Evolutionary conservation across 1,140 invertebrate genomes (phyloP).

Genomic region (Holotrichia oblita): DNA sequence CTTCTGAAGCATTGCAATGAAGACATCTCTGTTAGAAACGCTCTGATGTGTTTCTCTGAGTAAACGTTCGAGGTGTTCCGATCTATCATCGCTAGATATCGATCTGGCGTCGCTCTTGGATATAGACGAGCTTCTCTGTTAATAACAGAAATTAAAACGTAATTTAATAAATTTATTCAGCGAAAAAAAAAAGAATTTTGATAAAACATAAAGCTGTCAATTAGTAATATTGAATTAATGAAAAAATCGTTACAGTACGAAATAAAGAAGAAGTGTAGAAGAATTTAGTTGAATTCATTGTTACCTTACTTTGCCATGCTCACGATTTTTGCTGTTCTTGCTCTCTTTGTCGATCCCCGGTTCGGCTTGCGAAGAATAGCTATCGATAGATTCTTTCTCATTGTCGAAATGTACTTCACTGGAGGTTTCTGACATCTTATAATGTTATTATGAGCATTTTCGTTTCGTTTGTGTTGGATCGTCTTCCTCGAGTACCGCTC

Average conservation of each 20-base stretch:
- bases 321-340: not conserved
- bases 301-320: constrained; percentile 25
- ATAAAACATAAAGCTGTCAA: no score
- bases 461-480: not conserved
- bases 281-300: not conserved
- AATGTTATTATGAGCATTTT: constrained; percentile 13
- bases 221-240: no score
- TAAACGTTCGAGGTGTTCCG: constrained; percentile 24
- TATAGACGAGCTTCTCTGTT: not conserved
- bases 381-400: not conserved
- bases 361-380: not conserved
- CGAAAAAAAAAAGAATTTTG: no score
- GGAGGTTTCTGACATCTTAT: constrained; percentile 29
- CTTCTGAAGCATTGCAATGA: constrained; percentile 46
- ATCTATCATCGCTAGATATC: constrained; percentile 22
- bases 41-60: constrained; percentile 47
- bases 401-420: not conserved
- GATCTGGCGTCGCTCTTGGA: constrained; percentile 23
- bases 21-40: constrained; percentile 46
- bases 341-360: not conserved
- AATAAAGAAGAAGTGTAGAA: no score
- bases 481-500: not conserved
- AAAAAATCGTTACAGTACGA: no score
- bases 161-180: no score
- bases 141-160: no score